Base-by-base conservation (phyloP, 2,888 invertebrate species). In the Melinaea marsaeus region DNA sequence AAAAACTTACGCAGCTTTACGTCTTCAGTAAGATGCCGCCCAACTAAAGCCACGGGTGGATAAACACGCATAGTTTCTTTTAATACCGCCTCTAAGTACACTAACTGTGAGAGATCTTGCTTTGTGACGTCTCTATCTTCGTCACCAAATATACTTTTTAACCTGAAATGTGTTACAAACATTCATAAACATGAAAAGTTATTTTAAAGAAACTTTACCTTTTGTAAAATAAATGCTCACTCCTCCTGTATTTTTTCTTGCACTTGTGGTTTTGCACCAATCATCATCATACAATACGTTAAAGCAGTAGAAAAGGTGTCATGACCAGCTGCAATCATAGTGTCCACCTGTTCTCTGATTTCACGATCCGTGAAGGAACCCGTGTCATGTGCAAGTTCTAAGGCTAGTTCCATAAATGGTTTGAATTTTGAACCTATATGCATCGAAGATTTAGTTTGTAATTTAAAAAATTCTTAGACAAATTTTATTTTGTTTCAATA, bases 301-400 rank as follows among this genome's bases (percentile, higher is more conserved):
- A 90, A 78, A 0, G 84, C 87, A 4, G 83, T 83, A 0, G 91
- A 86, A 0, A 88, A 85, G 0, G 91, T 92, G 68, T 92, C 89
- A 71, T 90, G 87, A 64, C 92, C 93, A 1, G 91, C 92, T 2
- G 92, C 86, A 64, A 93, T 91, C 81, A 93, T 92, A 0, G 92
- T 92, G 68, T 92, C 91, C 0, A 93, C 91, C 72, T 93, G 92
- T 64, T 93, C 91, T 65, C 91, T 77, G 9, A 93, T 81, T 72
- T 93, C 92, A 58, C 81, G 75, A 70, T 92, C 91, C 4, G 87
- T 91, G 4, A 92, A 84, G 0, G 76, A 84, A 6, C 32, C 57
- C 11, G 61, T 58, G 48, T 67, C 65, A 57, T 51, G 22, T 4
- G 58, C 46, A 32, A 92, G 74, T 66, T 92, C 92, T 48, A 93